phyloP scores from a whole-genome alignment of 2,113 vertebrate species.

The Opisthocomus hoazin region DNA sequence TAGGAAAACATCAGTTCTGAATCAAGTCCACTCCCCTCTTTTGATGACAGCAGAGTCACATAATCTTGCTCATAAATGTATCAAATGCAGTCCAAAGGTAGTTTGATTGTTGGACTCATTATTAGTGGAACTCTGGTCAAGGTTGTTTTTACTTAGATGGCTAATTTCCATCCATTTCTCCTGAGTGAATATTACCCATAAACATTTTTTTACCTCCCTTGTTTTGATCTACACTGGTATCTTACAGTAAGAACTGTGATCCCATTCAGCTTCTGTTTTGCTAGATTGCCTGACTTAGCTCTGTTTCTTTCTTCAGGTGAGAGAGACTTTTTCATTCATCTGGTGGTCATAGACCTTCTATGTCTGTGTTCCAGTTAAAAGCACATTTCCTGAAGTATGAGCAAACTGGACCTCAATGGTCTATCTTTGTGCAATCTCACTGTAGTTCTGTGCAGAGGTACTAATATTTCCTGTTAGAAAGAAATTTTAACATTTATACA shows the following conservation, averaged over 20 bases:
- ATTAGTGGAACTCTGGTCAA: not conserved
- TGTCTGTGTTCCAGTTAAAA: not conserved
- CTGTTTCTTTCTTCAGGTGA: not conserved
- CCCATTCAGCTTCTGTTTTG: not conserved
- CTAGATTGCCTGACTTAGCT: not conserved
- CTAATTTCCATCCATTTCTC: not conserved
- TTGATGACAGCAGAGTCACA: not conserved
- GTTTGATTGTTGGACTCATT: not conserved
- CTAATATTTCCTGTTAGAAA: not conserved
- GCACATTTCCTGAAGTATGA: not conserved
- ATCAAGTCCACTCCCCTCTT: not conserved
- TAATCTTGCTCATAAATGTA: not conserved
- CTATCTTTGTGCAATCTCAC: not conserved
- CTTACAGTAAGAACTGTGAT: not conserved
- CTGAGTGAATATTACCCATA: not conserved
- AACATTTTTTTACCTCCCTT: not conserved
- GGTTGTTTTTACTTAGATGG: not conserved
- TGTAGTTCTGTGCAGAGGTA: not conserved
- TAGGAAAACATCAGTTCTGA: not conserved
- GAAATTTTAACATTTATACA: not conserved
- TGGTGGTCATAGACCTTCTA: not conserved
- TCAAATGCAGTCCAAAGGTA: accelerated
- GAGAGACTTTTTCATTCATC: not conserved
- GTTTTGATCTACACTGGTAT: not conserved
- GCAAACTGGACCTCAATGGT: not conserved